phyloP scores from a whole-genome alignment of 2,113 vertebrate species.

The Eublepharis macularius region DNA sequence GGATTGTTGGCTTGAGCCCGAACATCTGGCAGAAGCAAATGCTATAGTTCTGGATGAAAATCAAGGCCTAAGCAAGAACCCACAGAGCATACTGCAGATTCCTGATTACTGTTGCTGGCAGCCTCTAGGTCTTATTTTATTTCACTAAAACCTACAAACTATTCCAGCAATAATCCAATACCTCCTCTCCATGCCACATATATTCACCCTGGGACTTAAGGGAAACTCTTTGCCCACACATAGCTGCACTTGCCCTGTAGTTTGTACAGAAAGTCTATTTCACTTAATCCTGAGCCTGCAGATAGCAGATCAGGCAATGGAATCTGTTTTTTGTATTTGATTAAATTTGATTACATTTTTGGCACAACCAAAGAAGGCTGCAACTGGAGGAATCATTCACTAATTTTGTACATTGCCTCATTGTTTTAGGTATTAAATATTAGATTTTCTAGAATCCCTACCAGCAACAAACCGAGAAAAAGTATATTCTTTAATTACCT shows the following conservation, averaged over 20 bases:
- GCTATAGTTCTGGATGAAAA: conserved; percentile 48
- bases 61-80: conserved; percentile 61
- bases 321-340: neutral
- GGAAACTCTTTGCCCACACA: conserved; percentile 16
- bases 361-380: neutral
- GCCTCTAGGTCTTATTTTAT: conserved; percentile 47
- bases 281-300: neutral
- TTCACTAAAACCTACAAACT: conserved; percentile 35
- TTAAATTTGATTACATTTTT: neutral
- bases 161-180: conserved; percentile 44
- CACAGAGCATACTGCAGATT: conserved; percentile 47
- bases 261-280: neutral
- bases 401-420: neutral
- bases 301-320: neutral
- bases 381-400: neutral
- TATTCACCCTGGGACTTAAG: conserved; percentile 17
- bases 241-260: neutral
- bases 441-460: neutral
- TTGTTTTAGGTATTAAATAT: neutral
- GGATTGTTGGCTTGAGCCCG: conserved; percentile 37
- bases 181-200: neutral
- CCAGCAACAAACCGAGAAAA: neutral
- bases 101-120: conserved; percentile 50
- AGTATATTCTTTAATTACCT: neutral
- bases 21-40: conserved; percentile 48